Evolutionary conservation across 2,797 vertebrate genomes (phyloP).

Genomic region (Sandelia bainsii): DNA sequence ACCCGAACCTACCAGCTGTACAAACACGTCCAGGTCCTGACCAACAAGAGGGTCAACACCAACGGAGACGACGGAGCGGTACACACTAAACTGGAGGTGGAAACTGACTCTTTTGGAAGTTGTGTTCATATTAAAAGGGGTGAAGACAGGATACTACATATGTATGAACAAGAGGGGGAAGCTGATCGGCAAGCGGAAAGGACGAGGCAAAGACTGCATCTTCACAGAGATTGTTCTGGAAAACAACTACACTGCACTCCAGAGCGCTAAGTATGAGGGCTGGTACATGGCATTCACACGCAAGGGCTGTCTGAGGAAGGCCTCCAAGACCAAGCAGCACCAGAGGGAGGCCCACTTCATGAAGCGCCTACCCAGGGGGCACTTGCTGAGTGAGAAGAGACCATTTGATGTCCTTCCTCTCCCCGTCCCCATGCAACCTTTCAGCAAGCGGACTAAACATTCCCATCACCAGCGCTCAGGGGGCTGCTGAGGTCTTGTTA

Average conservation of each 20-base stretch:
- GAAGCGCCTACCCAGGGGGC: conserved; percentile 96
- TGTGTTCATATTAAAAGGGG: conserved; percentile 94
- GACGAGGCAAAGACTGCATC: conserved; percentile 97
- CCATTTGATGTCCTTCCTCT: conserved; percentile 97
- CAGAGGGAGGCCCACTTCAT: conserved; percentile 99
- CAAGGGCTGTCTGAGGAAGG: conserved; percentile 95
- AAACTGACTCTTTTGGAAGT: conserved; percentile 98
- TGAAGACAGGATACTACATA: conserved; percentile 97
- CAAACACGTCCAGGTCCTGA: conserved; percentile 99
- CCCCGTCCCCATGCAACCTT: conserved; percentile 86
- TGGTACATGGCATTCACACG: conserved; percentile 99
- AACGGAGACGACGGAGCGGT: conserved; percentile 97
- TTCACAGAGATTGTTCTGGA: conserved; percentile 99
- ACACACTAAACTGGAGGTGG: conserved; percentile 97
- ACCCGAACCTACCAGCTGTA: conserved; percentile 99
- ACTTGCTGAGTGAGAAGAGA: conserved; percentile 92
- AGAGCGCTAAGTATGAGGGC: conserved; percentile 97
- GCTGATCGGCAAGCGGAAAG: conserved; percentile 97
- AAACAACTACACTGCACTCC: conserved; percentile 99
- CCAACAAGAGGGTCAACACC: conserved; percentile 98
- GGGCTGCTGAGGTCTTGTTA: conserved; percentile 82
- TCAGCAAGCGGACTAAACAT: conserved; percentile 95
- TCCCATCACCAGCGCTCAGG: conserved; percentile 89
- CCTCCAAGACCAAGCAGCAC: conserved; percentile 97
- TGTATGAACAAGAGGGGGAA: conserved; percentile 99